Conservation (phyloP, 2,113 vertebrate genomes). For the Cebidichthys violaceus region DNA sequence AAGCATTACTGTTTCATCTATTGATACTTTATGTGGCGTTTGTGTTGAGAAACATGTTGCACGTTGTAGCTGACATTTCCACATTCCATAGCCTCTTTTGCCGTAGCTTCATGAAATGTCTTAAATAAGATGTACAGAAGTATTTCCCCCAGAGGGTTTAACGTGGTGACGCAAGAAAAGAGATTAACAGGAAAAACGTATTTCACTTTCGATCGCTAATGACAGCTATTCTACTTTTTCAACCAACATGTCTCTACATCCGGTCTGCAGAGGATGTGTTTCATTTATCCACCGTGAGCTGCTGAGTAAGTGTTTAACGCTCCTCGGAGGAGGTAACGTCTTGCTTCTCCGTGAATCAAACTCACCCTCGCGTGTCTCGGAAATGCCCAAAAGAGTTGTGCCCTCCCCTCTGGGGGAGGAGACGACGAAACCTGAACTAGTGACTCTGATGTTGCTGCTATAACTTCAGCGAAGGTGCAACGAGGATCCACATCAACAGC, state of each 20-base stretch:
- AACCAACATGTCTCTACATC: fast-evolving
- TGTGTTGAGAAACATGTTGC: too few species aligned
- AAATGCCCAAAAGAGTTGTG: neutral
- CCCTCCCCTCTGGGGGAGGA: slow-evolving; percentile 6
- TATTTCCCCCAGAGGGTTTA: too few species aligned
- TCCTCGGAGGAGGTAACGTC: too few species aligned
- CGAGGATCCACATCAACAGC: fast-evolving
- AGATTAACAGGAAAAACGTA: neutral
- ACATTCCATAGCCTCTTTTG: too few species aligned
- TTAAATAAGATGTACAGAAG: too few species aligned
- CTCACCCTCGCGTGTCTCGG: neutral
- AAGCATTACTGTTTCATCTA: too few species aligned
- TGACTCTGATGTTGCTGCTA: neutral
- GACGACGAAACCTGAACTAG: fast-evolving
- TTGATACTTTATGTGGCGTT: too few species aligned
- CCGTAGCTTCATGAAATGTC: too few species aligned
- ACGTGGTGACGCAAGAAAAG: slow-evolving; percentile 9
- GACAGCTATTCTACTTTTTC: fast-evolving
- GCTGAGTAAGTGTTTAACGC: fast-evolving
- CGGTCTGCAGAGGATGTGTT: neutral
- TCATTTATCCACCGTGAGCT: fast-evolving
- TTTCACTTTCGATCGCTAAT: neutral
- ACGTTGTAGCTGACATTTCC: too few species aligned
- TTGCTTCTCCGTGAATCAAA: neutral
- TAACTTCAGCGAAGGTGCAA: neutral